phyloP scores from a whole-genome alignment of 2,113 vertebrate genomes.

The Cyrtonyx montezumae region DNA sequence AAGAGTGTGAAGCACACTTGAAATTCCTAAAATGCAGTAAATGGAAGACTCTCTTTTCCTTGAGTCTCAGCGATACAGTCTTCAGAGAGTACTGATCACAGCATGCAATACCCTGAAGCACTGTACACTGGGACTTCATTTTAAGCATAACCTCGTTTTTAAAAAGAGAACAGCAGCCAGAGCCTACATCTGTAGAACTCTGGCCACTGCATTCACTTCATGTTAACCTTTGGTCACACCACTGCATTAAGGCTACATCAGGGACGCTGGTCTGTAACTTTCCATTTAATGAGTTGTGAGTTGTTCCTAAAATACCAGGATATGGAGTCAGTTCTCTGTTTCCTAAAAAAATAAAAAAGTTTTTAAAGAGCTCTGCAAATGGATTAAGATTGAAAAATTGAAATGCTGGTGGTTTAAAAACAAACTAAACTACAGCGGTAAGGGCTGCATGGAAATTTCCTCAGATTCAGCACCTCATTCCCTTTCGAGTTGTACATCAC shows the following conservation, averaged over 20 bases:
- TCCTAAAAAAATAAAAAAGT: neutral
- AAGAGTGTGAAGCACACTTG: constrained; percentile 53
- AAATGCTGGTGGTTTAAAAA: neutral
- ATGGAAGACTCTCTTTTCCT: constrained; percentile 56
- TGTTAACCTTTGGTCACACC: constrained; percentile 43
- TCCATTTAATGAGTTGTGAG: neutral
- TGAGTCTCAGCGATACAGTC: constrained; percentile 49
- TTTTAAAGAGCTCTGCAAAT: constrained; percentile 25
- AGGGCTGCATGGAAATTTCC: constrained; percentile 42
- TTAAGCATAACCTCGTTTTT: constrained; percentile 34
- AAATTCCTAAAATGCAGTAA: constrained; percentile 61
- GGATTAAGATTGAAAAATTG: constrained; percentile 18
- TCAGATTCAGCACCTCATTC: constrained; percentile 50
- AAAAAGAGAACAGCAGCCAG: neutral
- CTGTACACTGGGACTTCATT: constrained; percentile 54
- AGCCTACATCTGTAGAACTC: constrained; percentile 5
- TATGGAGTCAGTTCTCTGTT: neutral
- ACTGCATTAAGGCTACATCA: neutral
- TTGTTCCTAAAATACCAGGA: neutral
- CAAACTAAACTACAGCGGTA: neutral
- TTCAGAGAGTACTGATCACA: constrained; percentile 69
- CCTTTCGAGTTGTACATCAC: constrained; percentile 55
- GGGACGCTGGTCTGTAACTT: constrained; percentile 34
- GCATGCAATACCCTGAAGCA: constrained; percentile 67
- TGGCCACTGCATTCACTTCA: neutral